Evolutionary conservation across 2,888 invertebrate genomes (phyloP), one percentile per base, ranked within the genome.

Genomic region (Villa cingulata): DNA sequence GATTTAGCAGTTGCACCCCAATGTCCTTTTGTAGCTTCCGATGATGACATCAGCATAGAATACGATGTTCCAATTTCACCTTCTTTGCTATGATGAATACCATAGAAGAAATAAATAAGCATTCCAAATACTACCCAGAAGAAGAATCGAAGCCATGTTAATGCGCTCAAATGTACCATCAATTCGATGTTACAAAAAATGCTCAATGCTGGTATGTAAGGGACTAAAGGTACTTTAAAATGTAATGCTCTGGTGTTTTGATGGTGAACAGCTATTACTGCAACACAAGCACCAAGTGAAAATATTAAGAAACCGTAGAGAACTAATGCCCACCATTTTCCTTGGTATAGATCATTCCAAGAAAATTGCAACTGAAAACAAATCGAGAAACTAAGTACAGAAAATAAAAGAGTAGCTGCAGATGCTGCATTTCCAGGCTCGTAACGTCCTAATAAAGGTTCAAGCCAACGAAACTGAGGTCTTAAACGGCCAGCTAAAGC

Each of bases 91-190:
- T 88, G 83, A 61, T 86, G 83, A 51, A 89, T 86, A 5, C 88
- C 88, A 63, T 89, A 88, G 2, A 86, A 69, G 68, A 88, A 87
- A 64, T 89, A 89, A 7, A 88, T 77, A 23, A 86, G 69, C 63
- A 88, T 66, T 79, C 89, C 89, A 49, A 88, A 64, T 39, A 82
- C 75, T 76, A 90, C 87, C 90, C 90, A 90, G 41, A 87, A 80
- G 56, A 85, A 77, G 62, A 90, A 89, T 37, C 89, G 73, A 6
- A 86, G 71, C 89, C 89, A 90, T 1, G 89, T 89, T 18, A 86
- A 68, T 1, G 79, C 73, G 54, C 86, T 85, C 45, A 90, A 71
- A 57, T 86, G 85, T 29, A 85, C 78, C 86, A 90, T 89, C 45
- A 90, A 74, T 54, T 81, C 82, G 6, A 89, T 76, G 61, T 90